Evolutionary conservation across 2,113 vertebrate genomes (phyloP).

Genomic region (Amphilophus citrinellus): DNA sequence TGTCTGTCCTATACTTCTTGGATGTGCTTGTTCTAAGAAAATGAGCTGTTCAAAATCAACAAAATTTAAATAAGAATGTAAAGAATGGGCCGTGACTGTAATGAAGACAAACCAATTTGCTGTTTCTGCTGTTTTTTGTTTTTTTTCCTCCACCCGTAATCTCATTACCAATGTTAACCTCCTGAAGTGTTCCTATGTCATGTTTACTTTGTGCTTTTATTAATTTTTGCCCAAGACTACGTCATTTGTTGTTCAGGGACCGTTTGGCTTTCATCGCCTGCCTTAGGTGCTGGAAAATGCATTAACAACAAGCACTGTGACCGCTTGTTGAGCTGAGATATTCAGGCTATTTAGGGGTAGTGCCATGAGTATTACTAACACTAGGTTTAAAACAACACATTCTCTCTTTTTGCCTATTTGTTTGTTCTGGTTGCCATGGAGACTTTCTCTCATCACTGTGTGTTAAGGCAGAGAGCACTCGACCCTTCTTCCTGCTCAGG

Average conservation of each 20-base stretch:
- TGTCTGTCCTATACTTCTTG: neutral
- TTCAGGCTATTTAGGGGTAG: neutral
- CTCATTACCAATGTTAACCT: neutral
- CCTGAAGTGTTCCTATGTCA: neutral
- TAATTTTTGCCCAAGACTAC: neutral
- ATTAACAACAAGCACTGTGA: neutral
- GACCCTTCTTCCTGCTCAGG: constrained; percentile 51
- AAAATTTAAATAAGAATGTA: neutral
- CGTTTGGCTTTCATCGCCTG: neutral
- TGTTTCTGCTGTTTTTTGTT: neutral
- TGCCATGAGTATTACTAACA: neutral
- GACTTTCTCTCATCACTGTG: constrained; percentile 24
- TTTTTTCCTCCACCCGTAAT: neutral
- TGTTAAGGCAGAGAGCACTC: constrained; percentile 40
- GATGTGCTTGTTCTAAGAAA: neutral
- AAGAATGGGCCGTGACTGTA: neutral
- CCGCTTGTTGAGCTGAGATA: neutral
- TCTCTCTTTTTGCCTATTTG: constrained; percentile 26
- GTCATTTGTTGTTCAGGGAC: neutral
- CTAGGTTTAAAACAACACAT: neutral
- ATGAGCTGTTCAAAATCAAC: neutral
- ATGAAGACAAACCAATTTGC: neutral
- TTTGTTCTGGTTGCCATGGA: constrained; percentile 66
- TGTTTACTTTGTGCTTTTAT: neutral
- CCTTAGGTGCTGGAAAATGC: neutral